Evolutionary conservation across 2,797 vertebrate species (phyloP), one percentile per base, ranked within the genome.

Genomic region (Falco peregrinus): DNA sequence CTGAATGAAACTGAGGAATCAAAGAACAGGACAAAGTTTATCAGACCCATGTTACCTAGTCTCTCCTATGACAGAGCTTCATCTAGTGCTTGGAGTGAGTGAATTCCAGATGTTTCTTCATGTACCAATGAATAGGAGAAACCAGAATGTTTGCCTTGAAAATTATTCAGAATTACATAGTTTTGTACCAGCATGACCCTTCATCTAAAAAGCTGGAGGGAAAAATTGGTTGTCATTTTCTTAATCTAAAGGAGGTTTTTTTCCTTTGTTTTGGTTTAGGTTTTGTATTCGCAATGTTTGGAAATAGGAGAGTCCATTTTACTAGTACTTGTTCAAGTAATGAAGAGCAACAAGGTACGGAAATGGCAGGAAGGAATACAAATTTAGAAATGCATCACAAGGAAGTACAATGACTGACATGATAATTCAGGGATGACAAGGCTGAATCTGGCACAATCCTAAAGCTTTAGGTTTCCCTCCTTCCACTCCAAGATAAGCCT

Each of bases 181-280:
- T 20, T 69, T 79, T 3, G 14, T 82, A 78, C 3, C 19, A 41
- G 19, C 5, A 7, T 10, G 11, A 59, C 22, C 37, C 24, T 59
- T 13, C 48, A 31, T 43, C 19, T 83, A 53, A 81, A 79, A 84
- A 93, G 8, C 10, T 53, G 11, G 11, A 56, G 13, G 29, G 5
- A 51, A 90, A 84, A 68, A 21, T 1, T 20, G 8, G 4, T 25
- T 90, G 43, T 47, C 8, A 43, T 19, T 64, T 10, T 33, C 28
- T 56, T 89, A 11, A 60, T 16, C 24, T 71, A 29, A 48, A 93
- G 70, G 26, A 43, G 7, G 1, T 0, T 6, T 16, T 67, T 71
- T 53, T 45, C 37, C 37, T 37, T 37, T 37, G 7, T 0, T 47
- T 93, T 56, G 5, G 4, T 43, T 39, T 28, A 18, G 0, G 15